phyloP scores from a whole-genome alignment of 2,113 vertebrate species.

The Phrynocephalus versicolor region DNA sequence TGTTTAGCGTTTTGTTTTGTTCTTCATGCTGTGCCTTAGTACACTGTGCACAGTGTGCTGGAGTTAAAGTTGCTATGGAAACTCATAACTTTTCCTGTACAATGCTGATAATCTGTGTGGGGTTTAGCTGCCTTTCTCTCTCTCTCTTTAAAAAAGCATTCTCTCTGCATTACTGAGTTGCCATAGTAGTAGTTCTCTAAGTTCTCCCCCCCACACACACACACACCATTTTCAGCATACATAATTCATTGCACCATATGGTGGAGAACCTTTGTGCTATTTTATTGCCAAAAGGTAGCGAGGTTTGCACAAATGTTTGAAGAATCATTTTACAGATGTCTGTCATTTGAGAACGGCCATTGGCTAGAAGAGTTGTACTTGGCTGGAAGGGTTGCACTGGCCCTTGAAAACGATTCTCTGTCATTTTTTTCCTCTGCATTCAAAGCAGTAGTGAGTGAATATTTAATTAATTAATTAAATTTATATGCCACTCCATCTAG shows the following conservation, averaged over 20 bases:
- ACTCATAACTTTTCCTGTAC: slow-evolving; percentile 47
- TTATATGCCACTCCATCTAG: too few relatives aligned
- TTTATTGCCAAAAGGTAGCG: background rate
- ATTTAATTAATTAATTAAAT: too few relatives aligned
- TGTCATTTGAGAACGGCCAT: background rate
- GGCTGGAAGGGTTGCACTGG: background rate
- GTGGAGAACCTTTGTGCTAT: background rate
- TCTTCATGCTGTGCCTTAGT: slow-evolving; percentile 17
- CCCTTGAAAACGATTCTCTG: background rate
- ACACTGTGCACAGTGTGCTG: slow-evolving; percentile 3
- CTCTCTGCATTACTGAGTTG: background rate
- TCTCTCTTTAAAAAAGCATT: background rate
- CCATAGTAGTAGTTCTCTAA: background rate
- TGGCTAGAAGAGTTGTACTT: background rate
- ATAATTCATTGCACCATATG: background rate
- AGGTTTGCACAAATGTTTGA: slow-evolving; percentile 4
- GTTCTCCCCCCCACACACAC: background rate
- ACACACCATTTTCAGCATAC: background rate
- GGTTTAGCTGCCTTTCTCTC: background rate
- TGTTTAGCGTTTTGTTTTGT: slow-evolving; percentile 28
- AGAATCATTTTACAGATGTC: background rate
- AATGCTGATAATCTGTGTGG: background rate
- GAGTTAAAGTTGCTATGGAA: slow-evolving; percentile 56
- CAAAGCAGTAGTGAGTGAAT: background rate
- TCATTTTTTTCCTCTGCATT: background rate